These are phyloP conservation scores for Monoplex corrugatus DNA, from an alignment of 2,888 invertebrate species.

Conservation along the genomic window DNA sequence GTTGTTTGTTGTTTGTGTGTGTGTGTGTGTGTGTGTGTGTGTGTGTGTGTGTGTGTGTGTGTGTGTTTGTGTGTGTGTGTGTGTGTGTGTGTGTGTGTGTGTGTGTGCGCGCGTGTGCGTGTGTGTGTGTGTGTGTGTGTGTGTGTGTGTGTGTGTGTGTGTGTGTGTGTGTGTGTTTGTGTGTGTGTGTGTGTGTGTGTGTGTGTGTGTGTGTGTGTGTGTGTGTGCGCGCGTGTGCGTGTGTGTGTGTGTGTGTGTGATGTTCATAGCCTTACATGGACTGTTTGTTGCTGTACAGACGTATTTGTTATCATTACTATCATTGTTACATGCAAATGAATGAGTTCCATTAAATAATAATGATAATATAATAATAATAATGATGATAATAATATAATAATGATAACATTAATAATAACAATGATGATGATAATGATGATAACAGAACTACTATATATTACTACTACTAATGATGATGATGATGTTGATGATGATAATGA, in stretches of 20 bases:
- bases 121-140: too few relatives aligned
- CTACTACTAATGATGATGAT: too few relatives aligned
- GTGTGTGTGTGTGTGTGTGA: not conserved
- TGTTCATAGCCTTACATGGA: not conserved
- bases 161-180: not conserved
- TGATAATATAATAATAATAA: too few relatives aligned
- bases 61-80: not conserved
- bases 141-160: not conserved
- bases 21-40: too few relatives aligned
- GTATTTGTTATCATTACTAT: not conserved
- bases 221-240: not conserved
- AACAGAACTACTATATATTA: too few relatives aligned
- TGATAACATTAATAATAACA: too few relatives aligned
- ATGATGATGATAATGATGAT: too few relatives aligned
- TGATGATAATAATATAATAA: too few relatives aligned
- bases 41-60: not conserved
- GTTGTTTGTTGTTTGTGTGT: too few relatives aligned
- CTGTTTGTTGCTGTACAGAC: not conserved
- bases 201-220: slow-evolving; percentile 33
- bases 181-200: slow-evolving; percentile 28
- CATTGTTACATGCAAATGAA: too few relatives aligned
- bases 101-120: not conserved
- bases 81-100: slow-evolving; percentile 1
- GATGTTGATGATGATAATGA: too few relatives aligned
- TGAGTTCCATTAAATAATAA: too few relatives aligned